A percentile compares a stretch with the other conserved stretches of the same genome.
These are phyloP conservation scores for Tiliacea citrago DNA, from an alignment of 2,888 invertebrate genomes.

Conservation along the genomic window DNA sequence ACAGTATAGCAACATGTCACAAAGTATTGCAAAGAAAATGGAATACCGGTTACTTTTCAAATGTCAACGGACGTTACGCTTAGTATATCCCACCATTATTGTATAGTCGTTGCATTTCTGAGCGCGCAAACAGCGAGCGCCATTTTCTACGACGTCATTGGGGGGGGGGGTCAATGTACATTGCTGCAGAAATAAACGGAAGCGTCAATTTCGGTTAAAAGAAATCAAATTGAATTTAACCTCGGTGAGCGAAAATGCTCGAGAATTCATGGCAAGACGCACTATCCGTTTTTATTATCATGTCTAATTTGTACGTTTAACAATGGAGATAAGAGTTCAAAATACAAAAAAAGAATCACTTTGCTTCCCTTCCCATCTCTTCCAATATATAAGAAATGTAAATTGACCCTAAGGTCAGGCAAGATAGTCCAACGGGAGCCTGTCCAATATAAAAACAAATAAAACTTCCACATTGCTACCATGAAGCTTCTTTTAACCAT, in stretches of 20 bases:
- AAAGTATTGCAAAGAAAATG: conserved; percentile 30
- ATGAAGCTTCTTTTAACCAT: not conserved
- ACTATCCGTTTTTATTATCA: not conserved
- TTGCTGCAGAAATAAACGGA: not conserved
- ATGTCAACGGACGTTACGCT: not conserved
- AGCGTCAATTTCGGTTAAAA: too few species aligned
- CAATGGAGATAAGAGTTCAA: not conserved
- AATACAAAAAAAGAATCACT: not conserved
- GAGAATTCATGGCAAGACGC: too few species aligned
- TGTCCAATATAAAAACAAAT: conserved; percentile 1
- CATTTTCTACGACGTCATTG: not conserved
- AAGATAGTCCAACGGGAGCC: not conserved
- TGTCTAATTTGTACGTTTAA: not conserved
- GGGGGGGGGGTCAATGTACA: not conserved
- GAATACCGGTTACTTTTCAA: conserved; percentile 29
- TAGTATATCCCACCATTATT: not conserved
- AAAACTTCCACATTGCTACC: not conserved
- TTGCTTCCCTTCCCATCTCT: not conserved
- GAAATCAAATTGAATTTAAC: too few species aligned
- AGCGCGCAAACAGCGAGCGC: too few species aligned
- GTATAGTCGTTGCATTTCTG: not conserved
- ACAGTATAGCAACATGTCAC: conserved; percentile 54
- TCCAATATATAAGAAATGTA: not conserved
- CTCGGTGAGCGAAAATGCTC: not conserved
- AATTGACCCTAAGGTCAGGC: not conserved